phyloP scores from a whole-genome alignment of 1,140 invertebrate species.

The Drosophila rhopaloa region DNA sequence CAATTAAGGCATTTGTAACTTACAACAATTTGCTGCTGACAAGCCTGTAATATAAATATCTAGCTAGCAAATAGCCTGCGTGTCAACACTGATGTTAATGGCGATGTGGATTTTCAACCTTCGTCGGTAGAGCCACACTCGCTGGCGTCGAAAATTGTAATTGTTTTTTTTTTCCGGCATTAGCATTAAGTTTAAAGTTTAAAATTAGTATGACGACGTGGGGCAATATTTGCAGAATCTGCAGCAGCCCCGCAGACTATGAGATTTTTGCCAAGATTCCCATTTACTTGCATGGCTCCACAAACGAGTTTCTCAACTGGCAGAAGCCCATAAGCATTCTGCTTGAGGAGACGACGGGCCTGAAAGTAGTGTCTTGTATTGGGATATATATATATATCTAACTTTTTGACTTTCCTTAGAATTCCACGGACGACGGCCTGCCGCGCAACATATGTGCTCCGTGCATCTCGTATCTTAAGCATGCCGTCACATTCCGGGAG shows the following conservation, averaged over 20 bases:
- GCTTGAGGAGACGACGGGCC: slow-evolving; percentile 77
- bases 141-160: slow-evolving; percentile 10
- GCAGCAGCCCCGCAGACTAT: slow-evolving; percentile 78
- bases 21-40: too few species aligned
- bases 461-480: slow-evolving; percentile 82
- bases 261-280: slow-evolving; percentile 81
- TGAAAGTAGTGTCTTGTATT: slow-evolving; percentile 50
- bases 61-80: not conserved
- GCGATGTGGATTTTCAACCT: not conserved
- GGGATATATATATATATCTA: too few species aligned
- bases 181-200: slow-evolving; percentile 34
- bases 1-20: too few species aligned
- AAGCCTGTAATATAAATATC: too few species aligned
- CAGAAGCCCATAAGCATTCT: slow-evolving; percentile 76
- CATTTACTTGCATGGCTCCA: slow-evolving; percentile 73
- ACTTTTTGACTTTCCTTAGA: slow-evolving; percentile 27
- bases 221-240: slow-evolving; percentile 79
- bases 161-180: slow-evolving; percentile 17
- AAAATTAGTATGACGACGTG: slow-evolving; percentile 61
- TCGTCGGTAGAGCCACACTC: not conserved
- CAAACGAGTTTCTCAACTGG: slow-evolving; percentile 80
- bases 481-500: slow-evolving; percentile 79
- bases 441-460: slow-evolving; percentile 73
- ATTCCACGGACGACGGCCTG: slow-evolving; percentile 68
- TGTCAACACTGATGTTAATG: not conserved